Evolutionary conservation across 2,888 invertebrate genomes (phyloP).

Genomic region (Darwinula stevensoni): DNA sequence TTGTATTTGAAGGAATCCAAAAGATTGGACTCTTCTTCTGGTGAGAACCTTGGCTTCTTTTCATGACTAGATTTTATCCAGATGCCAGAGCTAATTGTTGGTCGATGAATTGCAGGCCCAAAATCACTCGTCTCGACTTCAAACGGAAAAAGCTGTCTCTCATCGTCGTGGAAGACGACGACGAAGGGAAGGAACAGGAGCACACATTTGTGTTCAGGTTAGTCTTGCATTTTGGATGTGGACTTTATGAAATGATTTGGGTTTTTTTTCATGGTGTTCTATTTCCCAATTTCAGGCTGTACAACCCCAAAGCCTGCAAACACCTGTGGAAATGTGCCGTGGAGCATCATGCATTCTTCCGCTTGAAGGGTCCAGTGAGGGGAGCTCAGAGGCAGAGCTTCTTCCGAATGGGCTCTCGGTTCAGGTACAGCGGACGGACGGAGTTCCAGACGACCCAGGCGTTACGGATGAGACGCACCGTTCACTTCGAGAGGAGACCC

Average conservation of each 20-base stretch:
- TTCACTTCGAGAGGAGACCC: conserved; percentile 82
- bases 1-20: conserved; percentile 83
- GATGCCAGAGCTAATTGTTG: not conserved
- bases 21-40: conserved; percentile 98
- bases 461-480: conserved; percentile 63
- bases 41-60: conserved; percentile 13
- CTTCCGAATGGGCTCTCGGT: conserved; percentile 93
- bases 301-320: conserved; percentile 93
- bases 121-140: conserved; percentile 89
- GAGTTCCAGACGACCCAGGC: conserved; percentile 89
- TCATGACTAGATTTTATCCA: no score
- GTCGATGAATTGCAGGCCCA: conserved; percentile 30
- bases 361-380: conserved; percentile 62
- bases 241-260: conserved; percentile 1
- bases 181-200: conserved; percentile 81
- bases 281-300: conserved; percentile 22
- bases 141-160: conserved; percentile 89
- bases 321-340: conserved; percentile 99
- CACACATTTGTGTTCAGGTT: conserved; percentile 89
- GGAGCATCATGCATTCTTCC: conserved; percentile 97
- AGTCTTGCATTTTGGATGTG: conserved; percentile 5
- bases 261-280: not conserved
- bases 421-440: conserved; percentile 76
- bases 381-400: conserved; percentile 76
- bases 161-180: conserved; percentile 94